A percentile compares a stretch with the other conserved stretches of the same genome.
Evolutionary conservation across 2,888 invertebrate genomes (phyloP).

Genomic region (Sceliomorpha sp.): DNA sequence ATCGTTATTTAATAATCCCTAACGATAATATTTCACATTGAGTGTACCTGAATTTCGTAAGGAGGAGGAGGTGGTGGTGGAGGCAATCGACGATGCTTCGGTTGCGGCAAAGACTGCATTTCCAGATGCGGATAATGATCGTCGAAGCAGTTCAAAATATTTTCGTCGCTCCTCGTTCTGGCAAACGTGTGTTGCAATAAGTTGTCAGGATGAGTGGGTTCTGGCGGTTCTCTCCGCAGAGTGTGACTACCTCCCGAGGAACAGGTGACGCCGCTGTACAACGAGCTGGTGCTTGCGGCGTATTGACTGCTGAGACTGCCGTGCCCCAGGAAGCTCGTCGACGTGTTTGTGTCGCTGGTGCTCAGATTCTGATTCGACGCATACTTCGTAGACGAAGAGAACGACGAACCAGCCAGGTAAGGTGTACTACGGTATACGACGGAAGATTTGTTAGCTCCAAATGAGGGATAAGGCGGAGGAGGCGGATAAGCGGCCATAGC

Average conservation of each 20-base stretch:
- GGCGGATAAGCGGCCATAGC: conserved; percentile 83
- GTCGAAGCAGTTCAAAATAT: conserved; percentile 87
- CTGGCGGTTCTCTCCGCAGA: conserved; percentile 75
- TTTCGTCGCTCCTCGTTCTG: conserved; percentile 90
- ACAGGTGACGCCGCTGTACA: conserved; percentile 80
- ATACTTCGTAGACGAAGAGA: conserved; percentile 86
- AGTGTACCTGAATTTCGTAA: conserved; percentile 80
- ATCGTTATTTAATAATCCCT: too few relatives aligned
- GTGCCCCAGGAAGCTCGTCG: conserved; percentile 66
- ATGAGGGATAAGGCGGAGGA: conserved; percentile 81
- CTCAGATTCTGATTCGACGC: conserved; percentile 89
- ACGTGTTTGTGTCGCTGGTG: conserved; percentile 67
- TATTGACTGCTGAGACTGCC: conserved; percentile 76
- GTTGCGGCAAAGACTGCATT: conserved; percentile 75
- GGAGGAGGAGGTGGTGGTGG: conserved; percentile 84
- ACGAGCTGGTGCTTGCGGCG: conserved; percentile 79
- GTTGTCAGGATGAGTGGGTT: conserved; percentile 66
- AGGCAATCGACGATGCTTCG: conserved; percentile 82
- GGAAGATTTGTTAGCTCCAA: conserved; percentile 83
- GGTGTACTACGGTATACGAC: conserved; percentile 92
- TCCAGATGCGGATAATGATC: conserved; percentile 54
- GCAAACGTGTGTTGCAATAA: conserved; percentile 66
- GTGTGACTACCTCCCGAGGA: conserved; percentile 79
- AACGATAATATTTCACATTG: too few relatives aligned
- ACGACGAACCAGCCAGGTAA: conserved; percentile 85